Evolutionary conservation across 1,140 invertebrate genomes (phyloP).

Genomic region (Bombus terrestris): DNA sequence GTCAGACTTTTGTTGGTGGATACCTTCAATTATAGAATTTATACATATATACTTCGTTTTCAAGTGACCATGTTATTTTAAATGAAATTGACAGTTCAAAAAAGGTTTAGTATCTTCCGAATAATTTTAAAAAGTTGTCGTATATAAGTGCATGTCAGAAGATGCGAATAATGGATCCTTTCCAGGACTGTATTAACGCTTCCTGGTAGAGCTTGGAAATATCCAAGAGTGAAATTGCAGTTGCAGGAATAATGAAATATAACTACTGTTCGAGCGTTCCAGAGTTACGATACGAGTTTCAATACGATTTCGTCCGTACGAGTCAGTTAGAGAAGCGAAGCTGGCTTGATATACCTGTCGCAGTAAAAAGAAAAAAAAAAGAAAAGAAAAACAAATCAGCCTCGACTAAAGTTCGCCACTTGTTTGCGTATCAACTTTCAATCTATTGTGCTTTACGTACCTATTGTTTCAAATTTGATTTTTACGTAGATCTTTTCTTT

Average conservation of each 20-base stretch:
- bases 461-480: too few relatives aligned
- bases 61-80: background rate
- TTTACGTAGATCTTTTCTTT: background rate
- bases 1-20: too few relatives aligned
- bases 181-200: slow-evolving; percentile 2
- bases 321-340: background rate
- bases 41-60: background rate
- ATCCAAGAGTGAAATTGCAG: slow-evolving; percentile 16
- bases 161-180: slow-evolving; percentile 4
- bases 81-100: background rate
- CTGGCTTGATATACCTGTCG: background rate
- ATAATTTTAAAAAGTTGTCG: background rate
- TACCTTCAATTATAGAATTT: background rate
- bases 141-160: background rate
- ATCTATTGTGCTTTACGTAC: background rate
- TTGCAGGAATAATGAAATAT: slow-evolving; percentile 10
- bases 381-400: background rate
- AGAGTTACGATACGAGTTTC: slow-evolving; percentile 25
- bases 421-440: background rate
- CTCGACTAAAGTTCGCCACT: background rate
- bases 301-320: background rate
- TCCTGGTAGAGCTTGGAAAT: slow-evolving; percentile 18
- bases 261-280: slow-evolving; percentile 22
- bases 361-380: background rate
- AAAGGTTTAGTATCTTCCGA: background rate